Evolutionary conservation across 2,113 vertebrate genomes (phyloP).

Genomic region (Nothoprocta perdicaria): DNA sequence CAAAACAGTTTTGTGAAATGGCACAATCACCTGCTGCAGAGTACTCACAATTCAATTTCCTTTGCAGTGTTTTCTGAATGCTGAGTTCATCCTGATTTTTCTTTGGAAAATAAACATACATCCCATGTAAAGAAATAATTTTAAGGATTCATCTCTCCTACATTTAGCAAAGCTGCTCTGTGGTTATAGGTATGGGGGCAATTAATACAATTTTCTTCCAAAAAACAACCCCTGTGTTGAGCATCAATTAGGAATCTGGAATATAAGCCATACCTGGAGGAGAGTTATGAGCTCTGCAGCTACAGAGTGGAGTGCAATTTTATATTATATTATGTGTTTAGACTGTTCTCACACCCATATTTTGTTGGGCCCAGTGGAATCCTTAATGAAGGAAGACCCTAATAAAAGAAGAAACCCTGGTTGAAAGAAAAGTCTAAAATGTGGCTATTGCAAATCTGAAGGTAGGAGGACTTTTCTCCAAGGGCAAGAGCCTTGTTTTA

Average conservation of each 20-base stretch:
- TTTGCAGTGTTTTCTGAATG: neutral
- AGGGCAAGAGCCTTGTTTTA: neutral
- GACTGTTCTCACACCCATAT: rapidly evolving
- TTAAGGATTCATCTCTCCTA: neutral
- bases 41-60: neutral
- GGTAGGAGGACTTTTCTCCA: neutral
- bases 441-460: neutral
- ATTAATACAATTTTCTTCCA: neutral
- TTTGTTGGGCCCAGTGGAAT: neutral
- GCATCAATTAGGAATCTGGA: neutral
- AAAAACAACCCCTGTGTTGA: neutral
- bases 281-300: neutral
- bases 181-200: neutral
- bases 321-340: rapidly evolving
- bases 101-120: neutral
- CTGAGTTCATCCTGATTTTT: neutral
- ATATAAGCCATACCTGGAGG: neutral
- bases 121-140: neutral
- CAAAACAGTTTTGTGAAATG: neutral
- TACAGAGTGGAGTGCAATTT: neutral
- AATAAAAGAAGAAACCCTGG: neutral
- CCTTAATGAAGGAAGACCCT: neutral
- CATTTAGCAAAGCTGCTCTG: neutral
- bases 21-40: neutral
- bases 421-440: neutral